A percentile compares a stretch with the other conserved stretches of the same genome.
phyloP scores from a whole-genome alignment of 2,888 invertebrate species.

The Platypus cylindrus region DNA sequence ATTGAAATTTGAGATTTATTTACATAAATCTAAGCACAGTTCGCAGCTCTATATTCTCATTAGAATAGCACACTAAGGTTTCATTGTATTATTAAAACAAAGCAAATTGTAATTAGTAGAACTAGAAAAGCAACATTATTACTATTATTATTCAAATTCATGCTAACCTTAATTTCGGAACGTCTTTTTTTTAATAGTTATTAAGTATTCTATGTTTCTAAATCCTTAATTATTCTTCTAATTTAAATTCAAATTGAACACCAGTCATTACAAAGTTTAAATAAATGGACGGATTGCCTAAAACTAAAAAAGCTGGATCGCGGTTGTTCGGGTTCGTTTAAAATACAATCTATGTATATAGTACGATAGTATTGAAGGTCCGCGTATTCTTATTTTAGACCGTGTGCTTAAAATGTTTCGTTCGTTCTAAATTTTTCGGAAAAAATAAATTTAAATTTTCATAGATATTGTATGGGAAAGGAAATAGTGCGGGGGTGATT shows the following conservation, averaged over 20 bases:
- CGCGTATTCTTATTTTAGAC: slow-evolving; percentile 16
- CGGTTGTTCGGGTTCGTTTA: slow-evolving; percentile 12
- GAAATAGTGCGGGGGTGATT: slow-evolving; percentile 3
- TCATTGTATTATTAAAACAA: too few species aligned
- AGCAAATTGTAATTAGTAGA: too few species aligned
- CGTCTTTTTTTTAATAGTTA: slow-evolving; percentile 2
- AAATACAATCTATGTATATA: too few species aligned
- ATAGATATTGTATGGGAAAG: too few species aligned
- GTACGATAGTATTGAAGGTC: slow-evolving; percentile 17
- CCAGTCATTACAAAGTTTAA: slow-evolving; percentile 13
- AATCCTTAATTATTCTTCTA: too few species aligned
- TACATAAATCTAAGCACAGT: too few species aligned
- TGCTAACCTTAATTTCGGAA: slow-evolving; percentile 6
- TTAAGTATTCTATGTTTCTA: too few species aligned
- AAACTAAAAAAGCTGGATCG: slow-evolving; percentile 9
- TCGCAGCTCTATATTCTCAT: too few species aligned
- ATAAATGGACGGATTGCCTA: slow-evolving; percentile 11
- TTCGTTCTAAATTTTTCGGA: slow-evolving; percentile 16
- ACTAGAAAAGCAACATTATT: too few species aligned
- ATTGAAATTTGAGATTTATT: too few species aligned
- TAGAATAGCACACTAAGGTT: too few species aligned
- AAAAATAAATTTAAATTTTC: too few species aligned
- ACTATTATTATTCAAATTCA: slow-evolving; percentile 3
- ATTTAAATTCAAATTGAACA: slow-evolving; percentile 7
- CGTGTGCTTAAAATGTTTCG: slow-evolving; percentile 14